Evolutionary conservation across 2,888 invertebrate species (phyloP), one percentile per base, ranked within the genome.

Genomic region (Cecidostiba fungosa): DNA sequence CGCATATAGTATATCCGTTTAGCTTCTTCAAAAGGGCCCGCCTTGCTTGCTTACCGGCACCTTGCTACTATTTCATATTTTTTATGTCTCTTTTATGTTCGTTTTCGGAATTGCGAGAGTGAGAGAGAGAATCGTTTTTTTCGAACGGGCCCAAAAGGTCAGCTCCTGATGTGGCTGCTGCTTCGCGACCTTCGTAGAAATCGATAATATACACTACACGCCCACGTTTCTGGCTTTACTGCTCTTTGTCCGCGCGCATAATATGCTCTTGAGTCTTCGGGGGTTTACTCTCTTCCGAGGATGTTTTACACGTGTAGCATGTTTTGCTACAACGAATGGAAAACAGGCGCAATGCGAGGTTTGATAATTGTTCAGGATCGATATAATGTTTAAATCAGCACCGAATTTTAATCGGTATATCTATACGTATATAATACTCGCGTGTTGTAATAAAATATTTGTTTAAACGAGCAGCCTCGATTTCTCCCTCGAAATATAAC

Each of bases 61-160:
- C 70, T 77, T 23, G 85, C 88, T 88, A 89, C 88, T 89, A 90
- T 89, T 89, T 90, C 88, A 90, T 88, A 88, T 89, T 90, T 89
- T 90, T 90, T 90, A 90, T 89, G 89, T 88, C 88, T 81, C 85
- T 90, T 91, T 90, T 89, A 90, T 87, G 89, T 87, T 86, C 85
- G 72, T 88, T 89, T 89, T 87, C 82, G 87, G 90, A 89, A 89
- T 87, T 84, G 86, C 39, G 62, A 77, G 23, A 59, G 39, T 70
- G 12, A 39, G 77, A 29, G 39, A 54, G 26, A 76, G 70, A 77
- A 77, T 84, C 62, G 76, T 36, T 77, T 50, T 77, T 50, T 39
- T 66, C 69, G 26, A 23, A 12, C 36, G 36, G 47, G 36, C 23
- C 76, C 32, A 69, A 77, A 76, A 59, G 77, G 70, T 47, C 73